Evolutionary conservation across 2,888 invertebrate genomes (phyloP).

Genomic region (Nomada ferruginata): DNA sequence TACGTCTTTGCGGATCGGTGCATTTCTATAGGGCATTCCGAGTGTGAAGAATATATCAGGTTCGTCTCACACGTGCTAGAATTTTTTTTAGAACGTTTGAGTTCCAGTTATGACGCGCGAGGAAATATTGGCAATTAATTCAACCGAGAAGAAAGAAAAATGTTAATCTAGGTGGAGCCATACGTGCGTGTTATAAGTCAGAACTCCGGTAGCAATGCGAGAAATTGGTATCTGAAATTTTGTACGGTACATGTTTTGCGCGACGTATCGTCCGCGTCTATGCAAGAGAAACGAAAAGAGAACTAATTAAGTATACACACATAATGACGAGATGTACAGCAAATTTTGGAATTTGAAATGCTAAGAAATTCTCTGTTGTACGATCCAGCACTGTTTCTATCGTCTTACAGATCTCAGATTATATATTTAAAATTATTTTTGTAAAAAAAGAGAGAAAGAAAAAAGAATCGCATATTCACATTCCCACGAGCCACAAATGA

Average conservation of each 20-base stretch:
- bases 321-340: conserved; percentile 43
- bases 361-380: conserved; percentile 60
- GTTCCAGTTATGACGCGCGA: background rate
- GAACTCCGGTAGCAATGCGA: conserved; percentile 36
- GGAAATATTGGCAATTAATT: conserved; percentile 20
- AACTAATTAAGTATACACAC: conserved; percentile 32
- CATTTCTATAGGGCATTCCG: conserved; percentile 78
- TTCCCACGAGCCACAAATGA: conserved; percentile 78
- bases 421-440: conserved; percentile 80
- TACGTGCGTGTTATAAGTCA: conserved; percentile 10
- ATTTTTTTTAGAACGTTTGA: background rate
- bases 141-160: background rate
- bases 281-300: conserved; percentile 24
- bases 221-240: conserved; percentile 26
- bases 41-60: conserved; percentile 59
- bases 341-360: conserved; percentile 52
- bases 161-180: background rate
- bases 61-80: conserved; percentile 39
- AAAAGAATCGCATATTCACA: conserved; percentile 72
- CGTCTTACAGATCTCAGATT: conserved; percentile 75
- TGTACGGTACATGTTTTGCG: conserved; percentile 53
- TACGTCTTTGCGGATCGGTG: conserved; percentile 71
- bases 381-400: conserved; percentile 71
- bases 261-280: conserved; percentile 44
- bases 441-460: conserved; percentile 68